A percentile compares a stretch with the other conserved stretches of the same genome.
phyloP scores from a whole-genome alignment of 2,797 vertebrate species.

The Apogon hyalosoma region DNA sequence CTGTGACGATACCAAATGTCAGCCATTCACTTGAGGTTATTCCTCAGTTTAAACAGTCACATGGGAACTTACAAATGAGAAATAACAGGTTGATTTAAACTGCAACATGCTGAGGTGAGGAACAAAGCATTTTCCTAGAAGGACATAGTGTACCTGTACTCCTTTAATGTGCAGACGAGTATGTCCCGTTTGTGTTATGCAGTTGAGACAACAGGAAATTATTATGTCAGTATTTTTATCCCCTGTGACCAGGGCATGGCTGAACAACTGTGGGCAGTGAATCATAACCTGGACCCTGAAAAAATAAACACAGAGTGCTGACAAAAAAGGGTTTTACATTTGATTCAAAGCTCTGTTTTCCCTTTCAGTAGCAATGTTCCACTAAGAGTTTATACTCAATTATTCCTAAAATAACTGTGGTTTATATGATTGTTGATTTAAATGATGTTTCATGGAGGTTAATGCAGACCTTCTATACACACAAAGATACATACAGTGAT shows the following conservation, averaged over 20 bases:
- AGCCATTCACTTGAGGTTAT: slow-evolving; percentile 1
- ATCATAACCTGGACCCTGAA: neutral
- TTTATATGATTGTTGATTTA: neutral
- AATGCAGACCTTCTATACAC: neutral
- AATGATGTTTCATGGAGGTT: neutral
- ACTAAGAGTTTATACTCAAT: neutral
- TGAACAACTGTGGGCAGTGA: neutral
- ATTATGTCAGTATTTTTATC: neutral
- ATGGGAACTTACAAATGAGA: neutral
- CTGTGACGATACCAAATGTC: neutral
- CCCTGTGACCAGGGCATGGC: neutral
- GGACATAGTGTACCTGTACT: slow-evolving; percentile 8
- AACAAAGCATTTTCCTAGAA: slow-evolving; percentile 7
- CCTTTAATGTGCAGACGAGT: slow-evolving; percentile 5
- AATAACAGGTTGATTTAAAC: neutral
- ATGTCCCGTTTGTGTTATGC: neutral
- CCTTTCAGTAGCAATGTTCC: neutral
- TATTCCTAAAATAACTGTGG: neutral
- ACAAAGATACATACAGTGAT: neutral
- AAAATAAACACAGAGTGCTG: slow-evolving; percentile 7
- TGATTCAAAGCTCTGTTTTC: neutral
- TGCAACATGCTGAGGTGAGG: slow-evolving; percentile 3
- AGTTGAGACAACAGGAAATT: slow-evolving; percentile 21
- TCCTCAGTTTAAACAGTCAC: neutral
- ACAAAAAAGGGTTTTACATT: neutral